These are phyloP conservation scores for Reticulitermes speratus DNA, from an alignment of 1,140 invertebrate species.

Conservation along the genomic window DNA sequence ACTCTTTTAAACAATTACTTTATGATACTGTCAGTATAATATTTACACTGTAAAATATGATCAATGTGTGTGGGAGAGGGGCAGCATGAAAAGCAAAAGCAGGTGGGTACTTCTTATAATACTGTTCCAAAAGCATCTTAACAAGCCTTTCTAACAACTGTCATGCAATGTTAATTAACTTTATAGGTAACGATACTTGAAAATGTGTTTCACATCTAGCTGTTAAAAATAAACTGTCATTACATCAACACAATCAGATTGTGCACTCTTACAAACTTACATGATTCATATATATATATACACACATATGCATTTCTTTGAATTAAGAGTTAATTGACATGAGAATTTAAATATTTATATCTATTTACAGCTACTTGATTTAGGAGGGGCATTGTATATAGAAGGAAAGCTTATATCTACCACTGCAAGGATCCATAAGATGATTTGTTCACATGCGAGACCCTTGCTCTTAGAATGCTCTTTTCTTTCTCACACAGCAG, in stretches of 20 bases:
- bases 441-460: background rate
- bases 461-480: background rate
- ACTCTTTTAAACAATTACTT: background rate
- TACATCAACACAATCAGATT: slow-evolving; percentile 2
- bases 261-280: background rate
- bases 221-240: slow-evolving; percentile 5
- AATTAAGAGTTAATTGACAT: background rate
- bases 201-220: background rate
- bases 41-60: background rate
- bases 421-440: background rate
- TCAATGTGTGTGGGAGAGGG: background rate
- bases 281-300: background rate
- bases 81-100: background rate
- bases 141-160: background rate
- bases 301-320: background rate
- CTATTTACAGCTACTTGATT: background rate
- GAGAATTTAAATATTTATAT: background rate
- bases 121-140: background rate
- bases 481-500: background rate
- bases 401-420: background rate
- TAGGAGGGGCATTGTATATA: background rate
- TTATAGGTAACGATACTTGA: background rate
- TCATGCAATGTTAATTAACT: background rate
- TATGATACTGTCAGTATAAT: background rate
- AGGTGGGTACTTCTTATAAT: background rate